phyloP scores from a whole-genome alignment of 2,888 invertebrate genomes.

The Stegana nigrithorax region DNA sequence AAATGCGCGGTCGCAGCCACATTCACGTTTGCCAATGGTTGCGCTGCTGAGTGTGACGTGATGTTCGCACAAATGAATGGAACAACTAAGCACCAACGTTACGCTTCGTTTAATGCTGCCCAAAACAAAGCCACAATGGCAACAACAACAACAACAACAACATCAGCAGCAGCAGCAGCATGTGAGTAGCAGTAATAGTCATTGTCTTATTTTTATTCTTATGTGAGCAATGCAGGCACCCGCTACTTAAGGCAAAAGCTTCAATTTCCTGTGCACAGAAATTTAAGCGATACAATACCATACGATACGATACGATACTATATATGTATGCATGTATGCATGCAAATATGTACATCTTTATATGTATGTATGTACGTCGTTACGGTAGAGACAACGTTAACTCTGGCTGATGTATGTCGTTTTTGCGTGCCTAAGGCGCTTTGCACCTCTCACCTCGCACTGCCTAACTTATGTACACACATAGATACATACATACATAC shows the following conservation, averaged over 20 bases:
- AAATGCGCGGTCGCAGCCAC: constrained; percentile 1
- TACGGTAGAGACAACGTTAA: background rate
- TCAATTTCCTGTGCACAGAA: background rate
- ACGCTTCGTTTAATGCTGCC: constrained; percentile 8
- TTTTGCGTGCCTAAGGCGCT: too few relatives aligned
- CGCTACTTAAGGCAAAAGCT: constrained; percentile 1
- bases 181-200: too few relatives aligned
- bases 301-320: too few relatives aligned
- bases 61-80: background rate
- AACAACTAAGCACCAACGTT: constrained; percentile 5
- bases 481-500: too few relatives aligned
- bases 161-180: background rate
- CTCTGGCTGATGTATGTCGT: background rate
- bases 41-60: background rate
- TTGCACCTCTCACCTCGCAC: too few relatives aligned
- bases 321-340: too few relatives aligned
- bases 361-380: too few relatives aligned
- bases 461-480: too few relatives aligned
- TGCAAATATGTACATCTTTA: too few relatives aligned
- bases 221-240: too few relatives aligned
- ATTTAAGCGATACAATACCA: too few relatives aligned
- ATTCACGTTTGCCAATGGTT: background rate
- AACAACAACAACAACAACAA: background rate
- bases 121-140: background rate
- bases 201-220: background rate